These are phyloP conservation scores for Vespertilio murinus DNA, from an alignment of 2,797 vertebrate genomes.

Conservation along the genomic window DNA sequence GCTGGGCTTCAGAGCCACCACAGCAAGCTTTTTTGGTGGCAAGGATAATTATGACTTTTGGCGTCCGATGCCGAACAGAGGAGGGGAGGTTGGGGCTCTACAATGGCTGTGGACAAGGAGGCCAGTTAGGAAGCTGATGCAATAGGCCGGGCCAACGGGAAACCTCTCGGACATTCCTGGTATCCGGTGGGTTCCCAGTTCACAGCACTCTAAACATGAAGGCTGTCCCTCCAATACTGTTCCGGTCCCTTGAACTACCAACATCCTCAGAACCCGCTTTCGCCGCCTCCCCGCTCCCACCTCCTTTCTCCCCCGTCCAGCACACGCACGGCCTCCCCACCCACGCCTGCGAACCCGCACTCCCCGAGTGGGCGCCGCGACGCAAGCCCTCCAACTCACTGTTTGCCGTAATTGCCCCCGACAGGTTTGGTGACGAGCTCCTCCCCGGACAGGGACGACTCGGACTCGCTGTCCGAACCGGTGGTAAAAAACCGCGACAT, in stretches of 20 bases:
- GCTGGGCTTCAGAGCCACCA: neutral
- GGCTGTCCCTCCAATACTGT: too few species aligned
- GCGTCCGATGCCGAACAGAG: neutral
- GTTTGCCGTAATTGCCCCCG: conserved; percentile 89
- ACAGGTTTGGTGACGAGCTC: conserved; percentile 90
- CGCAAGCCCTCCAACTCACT: conserved; percentile 86
- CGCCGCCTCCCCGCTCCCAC: too few species aligned
- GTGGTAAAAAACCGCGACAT: conserved; percentile 97
- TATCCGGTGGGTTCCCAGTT: neutral
- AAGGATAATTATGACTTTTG: neutral
- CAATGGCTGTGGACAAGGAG: neutral
- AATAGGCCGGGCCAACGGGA: neutral
- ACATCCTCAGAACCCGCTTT: neutral
- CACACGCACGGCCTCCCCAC: accelerated
- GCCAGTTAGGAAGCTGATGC: neutral
- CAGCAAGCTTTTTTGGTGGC: neutral
- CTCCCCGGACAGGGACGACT: conserved; percentile 92
- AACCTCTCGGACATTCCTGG: neutral
- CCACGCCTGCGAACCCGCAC: neutral
- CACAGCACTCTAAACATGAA: neutral
- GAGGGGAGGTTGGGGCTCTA: too few species aligned
- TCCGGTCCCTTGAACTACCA: too few species aligned
- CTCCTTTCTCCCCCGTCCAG: neutral
- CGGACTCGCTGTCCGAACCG: conserved; percentile 95
- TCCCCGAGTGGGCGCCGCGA: accelerated